Evolutionary conservation across 30 jellyfish, hydroid and myxozoan genomes (phyloP).

Genomic region (Nemopilema nomurai): DNA sequence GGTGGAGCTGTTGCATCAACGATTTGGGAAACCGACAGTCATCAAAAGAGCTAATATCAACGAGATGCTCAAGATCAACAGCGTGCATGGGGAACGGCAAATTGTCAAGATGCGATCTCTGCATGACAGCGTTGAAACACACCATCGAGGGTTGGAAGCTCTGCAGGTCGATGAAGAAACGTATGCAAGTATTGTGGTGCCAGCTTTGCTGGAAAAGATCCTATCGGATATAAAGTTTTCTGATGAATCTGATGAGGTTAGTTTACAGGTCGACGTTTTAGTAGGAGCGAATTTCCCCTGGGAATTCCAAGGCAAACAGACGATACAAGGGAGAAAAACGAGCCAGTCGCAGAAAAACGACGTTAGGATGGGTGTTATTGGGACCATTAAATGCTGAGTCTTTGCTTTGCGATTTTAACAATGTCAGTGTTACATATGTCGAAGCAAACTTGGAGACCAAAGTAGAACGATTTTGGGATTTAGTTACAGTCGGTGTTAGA

Average conservation of each 20-base stretch:
- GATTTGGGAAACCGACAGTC: slow-evolving; percentile 19
- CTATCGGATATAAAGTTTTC: no score
- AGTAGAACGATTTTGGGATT: no score
- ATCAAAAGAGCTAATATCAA: slow-evolving; percentile 40
- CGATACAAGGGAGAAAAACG: no score
- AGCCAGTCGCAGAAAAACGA: no score
- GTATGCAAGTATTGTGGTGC: slow-evolving; percentile 24
- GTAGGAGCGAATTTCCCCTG: no score
- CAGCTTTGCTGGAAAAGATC: slow-evolving; percentile 28
- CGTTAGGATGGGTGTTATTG: not conserved
- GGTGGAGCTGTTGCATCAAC: not conserved
- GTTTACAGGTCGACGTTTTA: no score
- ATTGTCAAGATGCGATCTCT: slow-evolving; percentile 1
- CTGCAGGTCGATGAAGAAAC: slow-evolving; percentile 11
- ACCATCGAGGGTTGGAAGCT: slow-evolving; percentile 24
- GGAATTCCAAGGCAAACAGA: slow-evolving; percentile 18
- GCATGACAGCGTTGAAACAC: slow-evolving; percentile 20
- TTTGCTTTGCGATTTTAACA: no score
- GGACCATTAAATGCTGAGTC: not conserved
- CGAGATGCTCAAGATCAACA: slow-evolving; percentile 16
- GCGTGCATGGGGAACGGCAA: slow-evolving; percentile 16
- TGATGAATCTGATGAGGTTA: no score
- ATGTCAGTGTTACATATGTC: no score
- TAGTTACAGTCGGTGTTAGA: no score
- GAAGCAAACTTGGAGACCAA: no score